Conservation (phyloP, 1,140 invertebrate genomes). For the Brachionus sp. region DNA sequence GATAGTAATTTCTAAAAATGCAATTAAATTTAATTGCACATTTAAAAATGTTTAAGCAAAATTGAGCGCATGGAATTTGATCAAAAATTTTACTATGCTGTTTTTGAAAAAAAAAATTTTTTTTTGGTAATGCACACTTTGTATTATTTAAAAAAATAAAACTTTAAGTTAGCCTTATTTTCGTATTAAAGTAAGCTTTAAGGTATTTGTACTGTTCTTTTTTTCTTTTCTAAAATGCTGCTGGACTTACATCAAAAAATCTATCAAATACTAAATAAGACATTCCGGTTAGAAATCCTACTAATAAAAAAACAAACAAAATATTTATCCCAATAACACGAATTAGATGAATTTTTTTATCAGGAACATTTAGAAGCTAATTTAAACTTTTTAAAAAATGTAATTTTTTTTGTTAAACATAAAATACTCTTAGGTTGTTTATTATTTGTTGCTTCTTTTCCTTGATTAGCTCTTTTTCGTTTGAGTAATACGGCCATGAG, state of each 20-base stretch:
- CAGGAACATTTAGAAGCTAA: neutral
- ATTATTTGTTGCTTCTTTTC: neutral
- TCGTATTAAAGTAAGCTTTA: too few species aligned
- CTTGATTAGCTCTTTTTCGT: neutral
- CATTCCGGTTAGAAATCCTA: neutral
- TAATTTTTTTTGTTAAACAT: neutral
- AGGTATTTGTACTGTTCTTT: too few species aligned
- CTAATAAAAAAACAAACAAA: neutral
- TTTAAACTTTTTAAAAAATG: neutral
- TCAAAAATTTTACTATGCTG: too few species aligned
- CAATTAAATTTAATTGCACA: too few species aligned
- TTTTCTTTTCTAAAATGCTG: too few species aligned
- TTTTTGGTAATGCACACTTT: too few species aligned
- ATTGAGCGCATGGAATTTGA: too few species aligned
- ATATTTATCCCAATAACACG: neutral
- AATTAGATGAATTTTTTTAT: neutral
- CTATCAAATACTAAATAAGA: neutral
- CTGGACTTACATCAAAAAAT: neutral
- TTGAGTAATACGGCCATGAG: conserved; percentile 17
- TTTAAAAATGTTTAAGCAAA: too few species aligned
- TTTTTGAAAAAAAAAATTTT: too few species aligned
- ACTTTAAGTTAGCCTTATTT: too few species aligned
- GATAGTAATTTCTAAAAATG: too few species aligned
- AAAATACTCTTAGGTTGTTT: neutral
- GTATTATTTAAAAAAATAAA: too few species aligned